Base-by-base conservation (phyloP, 2,888 invertebrate genomes). In the Harmothoe impar region DNA sequence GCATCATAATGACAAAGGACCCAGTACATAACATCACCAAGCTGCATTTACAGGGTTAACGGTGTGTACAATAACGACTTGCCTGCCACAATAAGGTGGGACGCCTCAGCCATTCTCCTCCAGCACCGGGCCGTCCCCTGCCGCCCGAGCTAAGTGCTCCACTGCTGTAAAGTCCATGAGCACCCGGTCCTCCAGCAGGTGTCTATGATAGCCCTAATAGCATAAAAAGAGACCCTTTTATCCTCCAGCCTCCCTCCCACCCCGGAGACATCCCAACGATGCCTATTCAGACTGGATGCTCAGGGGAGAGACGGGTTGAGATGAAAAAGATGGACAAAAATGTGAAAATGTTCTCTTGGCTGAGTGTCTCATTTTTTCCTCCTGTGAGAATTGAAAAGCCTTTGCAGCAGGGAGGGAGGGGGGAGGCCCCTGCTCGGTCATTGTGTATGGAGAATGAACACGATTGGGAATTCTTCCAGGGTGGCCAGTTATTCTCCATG, bases 121-220 rank as follows among this genome's bases (percentile, higher is more conserved):
- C 23, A 62, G 62, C 23, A 62, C 62, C 3, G 3, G 62, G 1
- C 20, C 15, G n/a, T n/a, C 62, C 62, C 62, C n/a, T n/a, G 7
- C 62, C 15, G 62, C 62, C 62, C 62, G 0, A n/a, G 12, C 62
- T 62, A 62, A 62, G 62, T 62, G 62, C 43, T 43, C 43, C 10
- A 10, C 43, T 43, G 5, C 62, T 62, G 62, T 62, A 3, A 52
- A 62, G 62, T 62, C 62, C 3, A n/a, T 62, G 23, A 43, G 3
- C 62, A 62, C 62, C n/a, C 62, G n/a, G n/a, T 15, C 62, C 62
- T n/a, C 20, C 62, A 62, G n/a, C 62, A 62, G n/a, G 62, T 62
- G 62, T 62, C 62, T n/a, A 62, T 62, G 62, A 62, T 62, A 62
- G 20, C 62, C 23, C 15, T 62, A 62, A 62, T 62, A 62, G 62